Conservation (phyloP, 2,113 vertebrate species). For the Microcebus lehilahytsara region DNA sequence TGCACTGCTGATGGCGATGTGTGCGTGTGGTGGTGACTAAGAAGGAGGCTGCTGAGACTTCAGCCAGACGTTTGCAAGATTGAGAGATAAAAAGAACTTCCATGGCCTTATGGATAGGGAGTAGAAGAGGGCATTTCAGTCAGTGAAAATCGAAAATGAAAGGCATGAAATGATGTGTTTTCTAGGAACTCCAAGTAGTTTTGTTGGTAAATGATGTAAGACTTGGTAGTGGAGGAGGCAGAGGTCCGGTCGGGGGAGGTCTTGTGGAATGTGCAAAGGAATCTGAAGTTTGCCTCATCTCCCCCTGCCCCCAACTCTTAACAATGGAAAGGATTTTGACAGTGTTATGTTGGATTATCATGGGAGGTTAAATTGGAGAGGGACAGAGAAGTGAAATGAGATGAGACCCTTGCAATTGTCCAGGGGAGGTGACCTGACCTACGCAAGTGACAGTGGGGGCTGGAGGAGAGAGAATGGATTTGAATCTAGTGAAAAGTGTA, state of each 20-base stretch:
- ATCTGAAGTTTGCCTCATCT: not conserved
- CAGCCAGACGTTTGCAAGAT: not conserved
- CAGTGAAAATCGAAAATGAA: not conserved
- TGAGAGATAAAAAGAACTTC: not conserved
- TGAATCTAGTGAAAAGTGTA: not conserved
- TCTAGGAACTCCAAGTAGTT: not conserved
- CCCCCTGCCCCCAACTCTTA: not conserved
- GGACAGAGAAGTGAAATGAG: not conserved
- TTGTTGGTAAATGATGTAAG: not conserved
- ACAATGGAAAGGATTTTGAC: not conserved
- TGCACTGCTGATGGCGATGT: not conserved
- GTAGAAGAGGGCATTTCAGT: not conserved
- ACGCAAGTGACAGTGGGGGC: not conserved
- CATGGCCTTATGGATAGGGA: not conserved
- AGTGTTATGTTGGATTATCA: not conserved
- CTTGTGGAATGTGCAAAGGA: not conserved
- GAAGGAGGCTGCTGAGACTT: not conserved
- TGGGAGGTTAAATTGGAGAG: not conserved
- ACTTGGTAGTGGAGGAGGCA: not conserved
- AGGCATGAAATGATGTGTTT: not conserved
- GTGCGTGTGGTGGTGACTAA: not conserved
- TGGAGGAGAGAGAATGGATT: not conserved
- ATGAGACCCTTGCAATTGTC: not conserved
- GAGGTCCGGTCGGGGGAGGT: not conserved
- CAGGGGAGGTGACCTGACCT: slow-evolving; percentile 11